Conservation (phyloP, 2,797 vertebrate species). For the Chloroceryle amazona region DNA sequence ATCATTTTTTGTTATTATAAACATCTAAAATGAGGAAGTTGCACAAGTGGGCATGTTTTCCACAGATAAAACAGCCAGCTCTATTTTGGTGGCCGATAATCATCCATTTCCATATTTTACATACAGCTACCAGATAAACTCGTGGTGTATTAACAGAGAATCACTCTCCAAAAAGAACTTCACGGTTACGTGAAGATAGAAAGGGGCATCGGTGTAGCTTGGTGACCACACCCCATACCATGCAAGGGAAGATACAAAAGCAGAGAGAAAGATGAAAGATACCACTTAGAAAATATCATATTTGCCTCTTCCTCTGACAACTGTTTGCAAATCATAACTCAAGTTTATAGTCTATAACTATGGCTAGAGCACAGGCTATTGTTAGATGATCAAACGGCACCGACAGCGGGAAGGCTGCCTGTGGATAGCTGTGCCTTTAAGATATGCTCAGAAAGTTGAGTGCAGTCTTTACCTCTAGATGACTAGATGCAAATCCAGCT, state of each 20-base stretch:
- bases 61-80: constrained; percentile 12
- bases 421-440: not conserved
- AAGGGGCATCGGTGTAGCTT: not conserved
- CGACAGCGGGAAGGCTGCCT: not conserved
- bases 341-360: not conserved
- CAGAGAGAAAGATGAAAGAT: not conserved
- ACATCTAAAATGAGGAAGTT: constrained; percentile 67
- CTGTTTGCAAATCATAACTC: not conserved
- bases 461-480: not conserved
- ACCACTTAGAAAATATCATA: not conserved
- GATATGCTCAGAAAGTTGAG: not conserved
- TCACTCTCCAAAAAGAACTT: not conserved
- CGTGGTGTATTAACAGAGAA: not conserved
- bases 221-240: not conserved
- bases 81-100: not conserved
- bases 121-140: not conserved
- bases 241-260: not conserved
- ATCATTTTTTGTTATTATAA: not conserved
- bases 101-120: constrained; percentile 15
- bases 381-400: not conserved
- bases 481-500: not conserved
- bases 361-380: not conserved
- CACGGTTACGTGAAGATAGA: not conserved
- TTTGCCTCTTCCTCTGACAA: not conserved
- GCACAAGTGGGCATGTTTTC: constrained; percentile 12